These are phyloP conservation scores for Falco cherrug DNA, from an alignment of 2,797 vertebrate species.

Conservation along the genomic window DNA sequence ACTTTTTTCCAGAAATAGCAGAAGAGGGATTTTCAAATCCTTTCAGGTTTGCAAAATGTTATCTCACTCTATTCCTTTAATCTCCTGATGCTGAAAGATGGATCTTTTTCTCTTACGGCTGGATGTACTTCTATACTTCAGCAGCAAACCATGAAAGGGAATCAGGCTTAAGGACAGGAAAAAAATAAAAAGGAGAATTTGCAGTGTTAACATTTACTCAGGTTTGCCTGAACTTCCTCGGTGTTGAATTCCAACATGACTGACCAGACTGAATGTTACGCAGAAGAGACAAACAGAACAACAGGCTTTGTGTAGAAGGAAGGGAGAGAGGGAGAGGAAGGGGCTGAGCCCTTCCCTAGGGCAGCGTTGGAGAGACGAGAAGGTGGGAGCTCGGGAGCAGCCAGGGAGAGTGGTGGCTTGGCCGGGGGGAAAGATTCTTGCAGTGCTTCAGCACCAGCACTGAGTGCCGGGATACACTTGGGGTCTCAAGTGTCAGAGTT, in stretches of 20 bases:
- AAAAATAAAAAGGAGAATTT: not conserved
- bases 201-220: slow-evolving; percentile 18
- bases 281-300: not conserved
- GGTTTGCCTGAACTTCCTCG: slow-evolving; percentile 22
- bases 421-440: not conserved
- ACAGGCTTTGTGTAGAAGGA: not conserved
- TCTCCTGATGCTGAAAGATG: slow-evolving; percentile 48
- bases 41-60: slow-evolving; percentile 53
- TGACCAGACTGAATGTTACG: not conserved
- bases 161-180: not conserved
- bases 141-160: slow-evolving; percentile 47
- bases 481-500: not conserved
- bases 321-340: not conserved
- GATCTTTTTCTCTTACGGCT: slow-evolving; percentile 31
- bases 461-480: not conserved
- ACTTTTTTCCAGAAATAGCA: slow-evolving; percentile 51
- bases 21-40: slow-evolving; percentile 56
- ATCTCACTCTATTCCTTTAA: slow-evolving; percentile 56
- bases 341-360: not conserved
- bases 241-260: not conserved
- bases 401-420: not conserved
- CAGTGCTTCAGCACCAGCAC: not conserved
- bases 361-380: not conserved
- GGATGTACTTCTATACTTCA: slow-evolving; percentile 16
- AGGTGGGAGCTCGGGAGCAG: not conserved